Evolutionary conservation across 1,140 invertebrate species (phyloP), one percentile per base, ranked within the genome.

Genomic region (Harpegnathos saltator): DNA sequence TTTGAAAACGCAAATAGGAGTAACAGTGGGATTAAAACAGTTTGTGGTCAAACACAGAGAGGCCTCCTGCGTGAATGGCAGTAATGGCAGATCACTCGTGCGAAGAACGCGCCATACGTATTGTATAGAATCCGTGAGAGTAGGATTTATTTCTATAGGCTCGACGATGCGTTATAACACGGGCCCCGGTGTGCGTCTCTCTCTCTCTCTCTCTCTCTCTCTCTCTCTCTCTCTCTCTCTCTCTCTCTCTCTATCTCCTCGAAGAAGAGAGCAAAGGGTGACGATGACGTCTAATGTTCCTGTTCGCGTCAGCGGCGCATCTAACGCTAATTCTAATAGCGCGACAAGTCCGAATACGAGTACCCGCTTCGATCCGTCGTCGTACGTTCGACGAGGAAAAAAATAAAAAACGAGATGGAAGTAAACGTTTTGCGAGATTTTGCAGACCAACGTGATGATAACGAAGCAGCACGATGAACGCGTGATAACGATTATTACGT

Each of bases 41-140:
- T 90, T 90, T 90, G 89, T 90, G 89, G 89, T 90, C 85, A 90
- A 90, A 90, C 85, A 90, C 78, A 90, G 88, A 90, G 88, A 85
- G 86, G 80, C 69, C 14, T 74, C 65, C 85, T 62, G 29, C 59
- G 44, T 84, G 85, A 89, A 90, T 82, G 66, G 82, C 77, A 75
- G 88, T 86, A 90, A 90, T 87, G 88, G 44, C 66, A 66, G 85
- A 85, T 90, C 88, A 52, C 66, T 84, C 82, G 88, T 78, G 84
- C 85, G 84, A 87, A 58, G 69, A 88, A 68, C 52, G 72, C 83
- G 59, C 66, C 72, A 65, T 66, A 74, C 58, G 69, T 61, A 83
- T 83, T 87, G 78, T 83, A 75, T 63, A 63, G 88, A 87, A 87
- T 89, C 63, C 83, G 77, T 78, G 72, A 63, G 73, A 82, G 69